Conservation (phyloP, 35 echinoderm and acorn worm genomes). For the Patiria miniata region DNA sequence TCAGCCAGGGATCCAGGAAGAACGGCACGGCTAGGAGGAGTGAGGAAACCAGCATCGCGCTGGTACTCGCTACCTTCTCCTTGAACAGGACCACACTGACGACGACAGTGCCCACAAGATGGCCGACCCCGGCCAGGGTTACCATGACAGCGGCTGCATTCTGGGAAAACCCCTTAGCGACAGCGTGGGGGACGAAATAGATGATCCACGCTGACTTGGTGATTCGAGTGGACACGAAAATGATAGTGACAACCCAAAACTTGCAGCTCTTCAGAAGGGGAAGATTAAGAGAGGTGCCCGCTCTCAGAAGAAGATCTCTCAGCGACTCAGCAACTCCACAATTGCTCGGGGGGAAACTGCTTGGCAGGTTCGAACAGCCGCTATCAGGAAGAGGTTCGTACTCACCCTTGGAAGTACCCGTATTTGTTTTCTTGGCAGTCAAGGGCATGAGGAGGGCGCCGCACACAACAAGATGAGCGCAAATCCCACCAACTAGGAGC, state of each 20-base stretch:
- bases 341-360: no score
- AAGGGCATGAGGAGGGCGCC: no score
- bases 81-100: constrained; percentile 2
- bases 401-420: no score
- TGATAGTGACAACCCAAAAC: background rate
- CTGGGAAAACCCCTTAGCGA: background rate
- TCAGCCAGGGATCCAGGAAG: background rate
- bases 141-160: background rate
- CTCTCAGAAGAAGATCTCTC: no score
- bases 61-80: background rate
- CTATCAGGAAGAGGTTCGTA: no score
- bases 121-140: background rate
- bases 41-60: background rate
- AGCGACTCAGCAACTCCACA: no score
- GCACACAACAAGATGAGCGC: no score
- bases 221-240: background rate
- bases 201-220: background rate
- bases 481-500: no score
- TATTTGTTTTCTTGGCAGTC: no score
- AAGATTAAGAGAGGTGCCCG: no score
- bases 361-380: no score
- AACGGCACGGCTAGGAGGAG: background rate
- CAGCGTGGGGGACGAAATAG: background rate
- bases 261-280: background rate
- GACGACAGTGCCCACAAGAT: background rate